A percentile compares a stretch with the other conserved stretches of the same genome.
These are phyloP conservation scores for Scelioninae gen. 1 DNA, from an alignment of 2,888 invertebrate species.

Conservation along the genomic window DNA sequence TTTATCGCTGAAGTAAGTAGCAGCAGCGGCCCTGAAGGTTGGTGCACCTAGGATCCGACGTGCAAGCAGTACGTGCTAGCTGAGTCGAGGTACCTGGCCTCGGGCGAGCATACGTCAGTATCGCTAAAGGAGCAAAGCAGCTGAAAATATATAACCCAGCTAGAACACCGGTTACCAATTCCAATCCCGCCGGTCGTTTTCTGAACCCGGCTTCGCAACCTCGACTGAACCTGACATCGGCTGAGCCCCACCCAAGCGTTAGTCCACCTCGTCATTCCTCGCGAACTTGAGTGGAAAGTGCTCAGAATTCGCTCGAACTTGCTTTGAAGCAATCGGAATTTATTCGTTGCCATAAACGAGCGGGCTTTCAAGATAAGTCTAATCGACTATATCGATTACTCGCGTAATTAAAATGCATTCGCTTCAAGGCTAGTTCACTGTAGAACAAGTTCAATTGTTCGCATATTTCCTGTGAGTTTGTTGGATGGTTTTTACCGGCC, in stretches of 20 bases:
- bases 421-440: not conserved
- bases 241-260: constrained; percentile 80
- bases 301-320: constrained; percentile 28
- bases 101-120: constrained; percentile 76
- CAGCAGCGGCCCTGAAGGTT: constrained; percentile 76
- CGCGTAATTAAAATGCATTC: constrained; percentile 31
- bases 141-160: constrained; percentile 72
- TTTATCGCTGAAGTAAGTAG: constrained; percentile 64
- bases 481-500: not conserved
- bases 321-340: constrained; percentile 18
- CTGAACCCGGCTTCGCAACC: constrained; percentile 74
- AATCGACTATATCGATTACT: constrained; percentile 4
- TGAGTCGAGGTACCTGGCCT: constrained; percentile 79
- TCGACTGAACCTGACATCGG: constrained; percentile 80
- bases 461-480: constrained; percentile 1
- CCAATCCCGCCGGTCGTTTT: constrained; percentile 78
- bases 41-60: constrained; percentile 75
- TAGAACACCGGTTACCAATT: constrained; percentile 82
- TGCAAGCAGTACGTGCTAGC: constrained; percentile 62
- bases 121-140: constrained; percentile 72
- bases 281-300: constrained; percentile 28
- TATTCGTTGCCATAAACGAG: constrained; percentile 20
- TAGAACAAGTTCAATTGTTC: not conserved
- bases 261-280: constrained; percentile 80
- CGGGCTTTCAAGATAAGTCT: not conserved